Conservation (phyloP, 2,113 vertebrate species). For the Alexandromys fortis region DNA sequence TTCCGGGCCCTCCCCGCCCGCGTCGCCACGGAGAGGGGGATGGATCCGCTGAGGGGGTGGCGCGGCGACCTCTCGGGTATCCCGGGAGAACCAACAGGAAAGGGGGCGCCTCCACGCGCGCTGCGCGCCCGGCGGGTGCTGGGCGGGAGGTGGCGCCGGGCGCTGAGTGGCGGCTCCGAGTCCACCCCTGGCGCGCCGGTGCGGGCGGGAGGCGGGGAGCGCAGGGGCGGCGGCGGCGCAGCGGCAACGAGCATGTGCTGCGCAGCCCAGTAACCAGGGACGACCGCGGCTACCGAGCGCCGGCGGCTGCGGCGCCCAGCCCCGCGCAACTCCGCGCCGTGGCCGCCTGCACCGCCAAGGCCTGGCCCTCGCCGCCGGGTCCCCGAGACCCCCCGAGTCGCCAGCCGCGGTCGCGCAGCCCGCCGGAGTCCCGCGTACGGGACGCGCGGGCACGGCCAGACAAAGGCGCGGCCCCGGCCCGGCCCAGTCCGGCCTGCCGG, state of each 20-base stretch:
- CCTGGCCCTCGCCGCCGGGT: slow-evolving; percentile 43
- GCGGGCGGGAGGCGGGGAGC: slow-evolving; percentile 75
- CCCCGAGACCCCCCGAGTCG: slow-evolving; percentile 11
- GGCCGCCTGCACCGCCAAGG: neutral
- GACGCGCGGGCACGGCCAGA: slow-evolving; percentile 29
- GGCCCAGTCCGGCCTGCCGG: slow-evolving; percentile 62
- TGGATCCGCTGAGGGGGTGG: neutral
- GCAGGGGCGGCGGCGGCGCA: slow-evolving; percentile 79
- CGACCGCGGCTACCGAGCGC: slow-evolving; percentile 80
- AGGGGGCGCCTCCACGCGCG: neutral
- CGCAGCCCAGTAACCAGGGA: slow-evolving; percentile 90
- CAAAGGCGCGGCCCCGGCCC: slow-evolving; percentile 63
- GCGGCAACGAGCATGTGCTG: slow-evolving; percentile 84
- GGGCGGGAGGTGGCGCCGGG: slow-evolving; percentile 72
- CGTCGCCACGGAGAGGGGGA: neutral
- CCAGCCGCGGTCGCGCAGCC: neutral
- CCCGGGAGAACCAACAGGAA: neutral
- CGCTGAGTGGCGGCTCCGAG: slow-evolving; percentile 79
- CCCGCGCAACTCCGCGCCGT: slow-evolving; percentile 35
- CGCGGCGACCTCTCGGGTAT: neutral
- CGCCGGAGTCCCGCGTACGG: slow-evolving; percentile 51
- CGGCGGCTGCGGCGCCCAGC: slow-evolving; percentile 69
- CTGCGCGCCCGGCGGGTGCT: slow-evolving; percentile 1
- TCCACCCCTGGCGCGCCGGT: slow-evolving; percentile 76
- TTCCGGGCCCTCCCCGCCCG: neutral